Base-by-base conservation (phyloP, 2,888 invertebrate genomes). In the Sussaba pulchella region DNA sequence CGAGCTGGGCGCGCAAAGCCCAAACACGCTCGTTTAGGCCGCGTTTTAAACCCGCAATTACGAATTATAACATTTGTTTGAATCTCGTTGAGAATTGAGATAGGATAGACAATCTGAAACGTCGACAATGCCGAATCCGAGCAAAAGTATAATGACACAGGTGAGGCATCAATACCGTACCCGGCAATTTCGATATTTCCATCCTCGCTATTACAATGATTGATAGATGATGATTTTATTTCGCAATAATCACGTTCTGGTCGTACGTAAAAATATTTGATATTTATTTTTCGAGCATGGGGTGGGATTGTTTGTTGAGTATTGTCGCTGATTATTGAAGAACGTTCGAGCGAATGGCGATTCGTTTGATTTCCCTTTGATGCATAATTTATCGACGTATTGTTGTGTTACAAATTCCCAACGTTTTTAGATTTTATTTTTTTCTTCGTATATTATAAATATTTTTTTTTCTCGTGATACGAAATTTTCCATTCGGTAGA, bases 1-100 rank as follows among this genome's bases (percentile, higher is more conserved):
- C 88, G 90, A 91, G 90, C 89, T 91, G 91, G 92, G 92, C 92
- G 92, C 91, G 92, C 92, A 92, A 92, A 88, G 92, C 92, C 92
- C 90, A 87, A 89, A 82, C 59, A 79, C 78, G 91, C 91, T 91
- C 91, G 88, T 78, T 83, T 89, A 91, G 91, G 90, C 89, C 92
- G 92, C 91, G 92, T 89, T 91, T 87, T 91, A 91, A 92, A 92
- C 90, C 91, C 91, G 91, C 83, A 85, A 79, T 78, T 75, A 81
- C 83, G 82, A 82, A 79, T 82, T 79, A 77, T 84, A 82, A 78
- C 82, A 84, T 72, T 80, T 81, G 77, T 81, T 85, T 78, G 69
- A 82, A 80, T 84, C 86, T 87, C 79, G 81, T 86, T 86, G 76
- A 80, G 79, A 85, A 74, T 84, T 76, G 74, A 66, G 74, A 67